phyloP scores from a whole-genome alignment of 2,113 vertebrate genomes.

The Crotalus helleri region DNA sequence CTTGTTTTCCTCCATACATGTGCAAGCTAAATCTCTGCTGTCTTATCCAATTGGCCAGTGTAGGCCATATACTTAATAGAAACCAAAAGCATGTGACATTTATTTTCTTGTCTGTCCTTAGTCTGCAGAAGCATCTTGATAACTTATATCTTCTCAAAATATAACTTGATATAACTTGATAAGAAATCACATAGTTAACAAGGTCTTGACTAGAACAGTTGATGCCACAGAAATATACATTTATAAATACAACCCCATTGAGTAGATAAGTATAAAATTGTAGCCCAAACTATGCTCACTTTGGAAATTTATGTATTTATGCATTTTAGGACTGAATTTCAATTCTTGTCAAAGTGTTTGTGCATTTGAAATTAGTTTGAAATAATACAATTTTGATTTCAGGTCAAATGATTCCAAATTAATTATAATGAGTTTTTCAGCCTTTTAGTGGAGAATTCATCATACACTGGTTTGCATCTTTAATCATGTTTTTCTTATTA shows the following conservation, averaged over 20 bases:
- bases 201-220: background rate
- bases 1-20: background rate
- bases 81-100: background rate
- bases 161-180: background rate
- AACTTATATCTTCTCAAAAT: background rate
- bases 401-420: background rate
- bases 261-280: background rate
- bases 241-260: background rate
- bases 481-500: background rate
- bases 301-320: background rate
- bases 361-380: background rate
- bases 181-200: background rate
- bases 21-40: background rate
- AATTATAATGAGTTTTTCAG: background rate
- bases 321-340: background rate
- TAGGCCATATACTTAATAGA: background rate
- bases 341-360: background rate
- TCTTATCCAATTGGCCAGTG: background rate
- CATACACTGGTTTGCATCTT: background rate
- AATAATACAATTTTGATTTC: background rate
- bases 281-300: background rate
- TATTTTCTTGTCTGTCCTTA: background rate
- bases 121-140: background rate
- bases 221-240: background rate
- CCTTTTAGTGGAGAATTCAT: slow-evolving; percentile 5